Base-by-base conservation (phyloP, 2,888 invertebrate genomes). In the Caenorhabditis sulstoni region DNA sequence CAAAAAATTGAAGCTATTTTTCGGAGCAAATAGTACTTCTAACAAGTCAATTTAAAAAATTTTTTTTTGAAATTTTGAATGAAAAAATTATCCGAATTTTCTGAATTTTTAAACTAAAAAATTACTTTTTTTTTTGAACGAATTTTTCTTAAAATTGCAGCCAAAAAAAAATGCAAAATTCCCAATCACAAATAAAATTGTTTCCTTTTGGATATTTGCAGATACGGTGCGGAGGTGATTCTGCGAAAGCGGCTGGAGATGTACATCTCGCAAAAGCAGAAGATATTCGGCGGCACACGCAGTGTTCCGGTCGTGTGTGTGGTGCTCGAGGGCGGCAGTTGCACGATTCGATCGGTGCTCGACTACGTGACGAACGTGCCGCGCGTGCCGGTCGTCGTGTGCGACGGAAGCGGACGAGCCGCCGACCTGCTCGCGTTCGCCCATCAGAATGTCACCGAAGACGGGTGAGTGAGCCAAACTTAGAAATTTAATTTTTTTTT, bases 281-380 rank as follows among this genome's bases (percentile, higher is more conserved):
- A 87, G 49, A 81, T 81, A 65, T 83, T 83, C 50, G 82, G 81
- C 23, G 83, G 83, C 37, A 71, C 78, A 12, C 61, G 84, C 18
- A 81, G 81, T 66, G 85, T 85, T 14, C 85, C 98, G 16, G 95
- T 98, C 81, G 97, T 99, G 62, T 97, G 96, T 91, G 93, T 98
- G 88, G 96, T 98, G 81, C 95, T 99, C 89, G 98, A 98, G 92
- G 98, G 99, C 66, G 98, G 98, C 71, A 95, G 96, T 74, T 96
- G 97, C 92, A 98, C 98, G 5, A 95, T 99, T 89, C 93, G 97
- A 83, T 95, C 96, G 5, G 97, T 98, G 64, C 93, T 97, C 86
- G 97, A 98, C 91, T 97, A 97, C 92, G 96, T 98, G 78, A 97
- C 97, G n/a, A 84, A 84, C 61, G 79, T 82, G 14, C 86, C 86